A percentile compares a stretch with the other conserved stretches of the same genome.
Evolutionary conservation across 2,113 vertebrate species (phyloP).

Genomic region (Tetrao urogallus): DNA sequence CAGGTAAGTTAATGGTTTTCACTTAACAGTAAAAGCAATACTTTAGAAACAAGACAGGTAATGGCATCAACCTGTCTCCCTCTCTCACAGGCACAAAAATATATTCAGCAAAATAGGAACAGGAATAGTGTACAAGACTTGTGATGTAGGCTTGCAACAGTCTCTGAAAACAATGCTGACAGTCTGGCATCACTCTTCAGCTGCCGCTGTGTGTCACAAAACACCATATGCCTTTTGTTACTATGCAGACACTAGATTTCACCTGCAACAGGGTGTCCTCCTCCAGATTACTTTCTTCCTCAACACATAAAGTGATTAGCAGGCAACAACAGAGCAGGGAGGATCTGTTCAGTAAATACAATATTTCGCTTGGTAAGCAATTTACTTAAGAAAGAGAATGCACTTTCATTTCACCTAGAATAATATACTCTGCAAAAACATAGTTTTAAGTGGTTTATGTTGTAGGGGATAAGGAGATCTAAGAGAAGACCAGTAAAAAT

Average conservation of each 20-base stretch:
- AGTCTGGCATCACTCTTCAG: neutral
- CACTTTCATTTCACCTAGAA: neutral
- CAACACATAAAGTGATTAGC: neutral
- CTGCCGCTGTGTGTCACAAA: neutral
- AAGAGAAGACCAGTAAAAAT: neutral
- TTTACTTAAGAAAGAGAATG: neutral
- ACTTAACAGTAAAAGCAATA: neutral
- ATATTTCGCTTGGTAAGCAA: neutral
- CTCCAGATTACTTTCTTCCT: neutral
- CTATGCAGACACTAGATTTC: neutral
- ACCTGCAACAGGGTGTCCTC: neutral
- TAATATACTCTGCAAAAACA: neutral
- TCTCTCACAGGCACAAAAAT: neutral
- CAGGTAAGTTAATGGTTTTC: neutral
- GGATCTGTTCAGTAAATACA: neutral
- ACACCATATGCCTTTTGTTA: neutral
- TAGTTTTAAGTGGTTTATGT: rapidly evolving
- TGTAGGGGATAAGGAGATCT: neutral
- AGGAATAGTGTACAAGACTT: neutral
- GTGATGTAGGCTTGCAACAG: neutral
- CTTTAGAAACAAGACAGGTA: neutral
- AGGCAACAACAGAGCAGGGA: neutral
- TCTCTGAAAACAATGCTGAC: neutral
- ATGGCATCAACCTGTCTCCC: neutral
- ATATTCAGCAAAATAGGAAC: neutral